Conservation (phyloP, 2,113 vertebrate species). For the Athene cunicularia region DNA sequence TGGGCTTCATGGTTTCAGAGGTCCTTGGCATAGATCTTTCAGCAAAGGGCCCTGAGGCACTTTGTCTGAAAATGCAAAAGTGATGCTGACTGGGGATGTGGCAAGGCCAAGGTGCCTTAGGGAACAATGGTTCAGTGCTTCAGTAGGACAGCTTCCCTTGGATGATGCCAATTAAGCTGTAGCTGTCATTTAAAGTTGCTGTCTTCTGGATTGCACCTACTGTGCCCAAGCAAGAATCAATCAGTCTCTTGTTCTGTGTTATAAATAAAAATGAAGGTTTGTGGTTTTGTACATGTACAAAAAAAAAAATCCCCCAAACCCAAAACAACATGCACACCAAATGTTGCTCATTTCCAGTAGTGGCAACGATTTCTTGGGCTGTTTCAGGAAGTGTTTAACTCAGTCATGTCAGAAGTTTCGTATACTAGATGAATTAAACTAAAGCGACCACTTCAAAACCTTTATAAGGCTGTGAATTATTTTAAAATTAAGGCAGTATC, state of each 20-base stretch:
- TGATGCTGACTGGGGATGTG: background rate
- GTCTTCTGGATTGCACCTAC: background rate
- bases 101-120: conserved; percentile 32
- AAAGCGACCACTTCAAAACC: background rate
- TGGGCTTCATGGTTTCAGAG: background rate
- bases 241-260: background rate
- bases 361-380: background rate
- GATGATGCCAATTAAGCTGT: conserved; percentile 63
- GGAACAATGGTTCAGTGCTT: conserved; percentile 51
- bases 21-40: background rate
- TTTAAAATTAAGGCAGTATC: conserved; percentile 15
- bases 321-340: background rate
- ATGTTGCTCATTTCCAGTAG: background rate
- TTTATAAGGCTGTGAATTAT: background rate
- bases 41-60: conserved; percentile 23
- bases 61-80: conserved; percentile 30
- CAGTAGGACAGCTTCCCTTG: conserved; percentile 19
- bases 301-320: background rate
- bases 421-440: background rate
- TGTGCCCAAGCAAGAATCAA: conserved; percentile 20
- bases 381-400: background rate
- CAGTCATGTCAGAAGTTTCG: background rate
- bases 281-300: background rate
- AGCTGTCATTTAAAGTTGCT: conserved; percentile 54
- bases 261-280: conserved; percentile 23